Percentiles rank a stretch among this genome's conserved stretches.
Conservation (phyloP, 2,113 vertebrate genomes). For the Camelus bactrianus region DNA sequence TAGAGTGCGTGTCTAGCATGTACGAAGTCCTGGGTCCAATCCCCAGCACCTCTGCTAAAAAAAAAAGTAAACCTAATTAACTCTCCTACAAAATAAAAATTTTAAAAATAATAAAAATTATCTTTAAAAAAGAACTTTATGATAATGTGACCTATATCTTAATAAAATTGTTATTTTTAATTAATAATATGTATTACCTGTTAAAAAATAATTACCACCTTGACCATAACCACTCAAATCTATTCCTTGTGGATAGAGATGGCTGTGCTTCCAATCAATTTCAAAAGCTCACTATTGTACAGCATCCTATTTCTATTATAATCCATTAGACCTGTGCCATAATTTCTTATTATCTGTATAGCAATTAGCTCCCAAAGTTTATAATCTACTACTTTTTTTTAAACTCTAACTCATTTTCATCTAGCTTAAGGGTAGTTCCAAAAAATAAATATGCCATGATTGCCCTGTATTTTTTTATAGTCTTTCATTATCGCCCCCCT, state of each 20-base stretch:
- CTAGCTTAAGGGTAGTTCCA: not conserved
- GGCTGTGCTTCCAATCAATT: not conserved
- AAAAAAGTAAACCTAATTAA: not conserved
- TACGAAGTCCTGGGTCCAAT: too few relatives aligned
- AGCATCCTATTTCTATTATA: not conserved
- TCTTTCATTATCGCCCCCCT: not conserved
- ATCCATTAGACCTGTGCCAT: not conserved
- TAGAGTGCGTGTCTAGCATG: too few relatives aligned
- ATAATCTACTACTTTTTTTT: not conserved
- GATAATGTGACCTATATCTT: not conserved
- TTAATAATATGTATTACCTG: not conserved
- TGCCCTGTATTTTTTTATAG: not conserved
- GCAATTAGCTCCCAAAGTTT: not conserved
- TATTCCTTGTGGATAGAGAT: not conserved
- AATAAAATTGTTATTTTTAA: not conserved
- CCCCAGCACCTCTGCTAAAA: too few relatives aligned
- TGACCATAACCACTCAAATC: not conserved
- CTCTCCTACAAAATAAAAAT: too few relatives aligned
- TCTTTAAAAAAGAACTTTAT: not conserved
- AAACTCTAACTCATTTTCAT: not conserved
- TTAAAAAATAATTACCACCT: constrained; percentile 9
- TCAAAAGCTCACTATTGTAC: not conserved
- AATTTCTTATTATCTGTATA: not conserved
- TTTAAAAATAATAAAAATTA: not conserved
- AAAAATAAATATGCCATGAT: not conserved